A percentile compares a stretch with the other conserved stretches of the same genome.
Evolutionary conservation across 2,113 vertebrate genomes (phyloP).

Genomic region (Oryzias celebensis): DNA sequence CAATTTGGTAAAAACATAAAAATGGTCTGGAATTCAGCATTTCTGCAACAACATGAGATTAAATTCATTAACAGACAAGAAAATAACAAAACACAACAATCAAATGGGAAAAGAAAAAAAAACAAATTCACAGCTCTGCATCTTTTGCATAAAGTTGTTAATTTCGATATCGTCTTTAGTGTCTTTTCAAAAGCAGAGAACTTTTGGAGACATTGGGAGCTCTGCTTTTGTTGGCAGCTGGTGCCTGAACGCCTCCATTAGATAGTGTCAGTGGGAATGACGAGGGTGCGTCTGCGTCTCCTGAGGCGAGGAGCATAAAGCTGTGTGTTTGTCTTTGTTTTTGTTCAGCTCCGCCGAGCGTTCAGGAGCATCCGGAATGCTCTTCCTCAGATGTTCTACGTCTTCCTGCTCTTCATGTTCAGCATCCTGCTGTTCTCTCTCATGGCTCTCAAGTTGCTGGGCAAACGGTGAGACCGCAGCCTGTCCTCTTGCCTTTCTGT

Average conservation of each 20-base stretch:
- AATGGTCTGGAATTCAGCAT: too few relatives aligned
- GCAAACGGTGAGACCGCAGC: slow-evolving; percentile 78
- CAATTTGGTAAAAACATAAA: too few relatives aligned
- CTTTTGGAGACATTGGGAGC: too few relatives aligned
- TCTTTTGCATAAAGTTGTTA: too few relatives aligned
- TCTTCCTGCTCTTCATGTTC: slow-evolving; percentile 93
- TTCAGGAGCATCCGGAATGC: slow-evolving; percentile 91
- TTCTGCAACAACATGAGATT: too few relatives aligned
- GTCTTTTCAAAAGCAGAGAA: slow-evolving; percentile 1
- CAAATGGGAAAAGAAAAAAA: too few relatives aligned
- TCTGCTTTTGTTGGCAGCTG: not conserved
- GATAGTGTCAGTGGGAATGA: not conserved
- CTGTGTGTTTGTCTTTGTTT: slow-evolving; percentile 38
- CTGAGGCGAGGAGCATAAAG: slow-evolving; percentile 1
- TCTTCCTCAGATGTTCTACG: slow-evolving; percentile 86
- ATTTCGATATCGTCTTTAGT: not conserved
- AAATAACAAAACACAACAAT: too few relatives aligned
- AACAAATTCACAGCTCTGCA: too few relatives aligned
- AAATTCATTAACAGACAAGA: too few relatives aligned
- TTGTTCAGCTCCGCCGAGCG: slow-evolving; percentile 84
- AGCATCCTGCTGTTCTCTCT: slow-evolving; percentile 92
- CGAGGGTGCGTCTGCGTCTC: not conserved
- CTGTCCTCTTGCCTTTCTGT: not conserved
- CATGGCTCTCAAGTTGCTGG: slow-evolving; percentile 91
- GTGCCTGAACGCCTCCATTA: slow-evolving; percentile 25